phyloP scores from a whole-genome alignment of 1,140 invertebrate genomes.

The Drosophila murphyi region DNA sequence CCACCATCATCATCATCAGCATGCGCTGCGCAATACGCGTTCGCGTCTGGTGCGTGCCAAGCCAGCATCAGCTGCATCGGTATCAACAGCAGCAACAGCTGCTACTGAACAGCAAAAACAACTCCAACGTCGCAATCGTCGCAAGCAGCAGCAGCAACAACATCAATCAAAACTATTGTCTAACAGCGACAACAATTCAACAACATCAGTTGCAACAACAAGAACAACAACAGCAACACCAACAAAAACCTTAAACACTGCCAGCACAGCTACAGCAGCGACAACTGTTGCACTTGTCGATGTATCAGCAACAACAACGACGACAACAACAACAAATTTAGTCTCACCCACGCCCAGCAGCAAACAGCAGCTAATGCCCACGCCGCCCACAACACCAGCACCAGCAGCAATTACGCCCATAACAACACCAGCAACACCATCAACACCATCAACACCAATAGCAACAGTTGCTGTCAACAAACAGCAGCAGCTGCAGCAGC shows the following conservation, averaged over 20 bases:
- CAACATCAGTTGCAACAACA: conserved; percentile 8
- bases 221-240: conserved; percentile 12
- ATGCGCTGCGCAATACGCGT: conserved; percentile 65
- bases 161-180: conserved; percentile 17
- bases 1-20: conserved; percentile 51
- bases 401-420: conserved; percentile 39
- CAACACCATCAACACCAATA: conserved; percentile 1
- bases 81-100: conserved; percentile 23
- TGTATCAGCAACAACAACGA: conserved; percentile 10
- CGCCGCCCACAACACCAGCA: conserved; percentile 45
- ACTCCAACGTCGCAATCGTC: conserved; percentile 47
- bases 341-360: conserved; percentile 48
- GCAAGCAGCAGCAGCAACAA: conserved; percentile 47
- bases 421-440: background rate
- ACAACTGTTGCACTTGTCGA: background rate
- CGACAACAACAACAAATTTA: conserved; percentile 10
- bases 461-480: conserved; percentile 20
- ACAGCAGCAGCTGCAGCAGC: conserved; percentile 22
- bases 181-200: conserved; percentile 13
- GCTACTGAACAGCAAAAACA: conserved; percentile 19
- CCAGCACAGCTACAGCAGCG: conserved; percentile 9
- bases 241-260: conserved; percentile 13
- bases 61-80: conserved; percentile 32
- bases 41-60: conserved; percentile 54
- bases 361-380: conserved; percentile 54